These are phyloP conservation scores for Baccha elongata DNA, from an alignment of 2,888 invertebrate genomes.

Conservation along the genomic window DNA sequence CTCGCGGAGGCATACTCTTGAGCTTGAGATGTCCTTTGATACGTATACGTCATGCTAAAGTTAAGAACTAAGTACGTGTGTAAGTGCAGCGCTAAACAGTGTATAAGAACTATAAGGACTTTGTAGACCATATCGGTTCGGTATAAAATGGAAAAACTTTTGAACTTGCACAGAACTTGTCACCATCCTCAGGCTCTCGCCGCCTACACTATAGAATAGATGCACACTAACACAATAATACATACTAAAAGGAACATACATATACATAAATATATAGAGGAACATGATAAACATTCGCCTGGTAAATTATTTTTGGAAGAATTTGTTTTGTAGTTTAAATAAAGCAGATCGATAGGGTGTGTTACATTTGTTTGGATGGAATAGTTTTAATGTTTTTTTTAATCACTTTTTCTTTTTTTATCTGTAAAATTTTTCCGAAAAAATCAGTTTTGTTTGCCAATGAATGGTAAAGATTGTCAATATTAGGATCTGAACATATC, in stretches of 20 bases:
- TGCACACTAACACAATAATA: neutral
- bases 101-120: constrained; percentile 44
- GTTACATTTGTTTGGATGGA: neutral
- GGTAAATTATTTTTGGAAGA: neutral
- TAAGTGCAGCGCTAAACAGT: constrained; percentile 58
- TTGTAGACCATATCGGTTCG: constrained; percentile 46
- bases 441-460: no score
- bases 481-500: no score
- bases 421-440: no score
- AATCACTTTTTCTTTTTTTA: no score
- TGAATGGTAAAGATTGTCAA: no score
- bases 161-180: constrained; percentile 62
- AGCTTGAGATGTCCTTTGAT: constrained; percentile 64
- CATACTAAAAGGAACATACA: neutral
- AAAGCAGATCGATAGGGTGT: neutral
- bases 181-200: constrained; percentile 6
- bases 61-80: constrained; percentile 68
- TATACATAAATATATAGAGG: no score
- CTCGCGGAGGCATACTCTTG: constrained; percentile 10
- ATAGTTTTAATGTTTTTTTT: no score
- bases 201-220: neutral
- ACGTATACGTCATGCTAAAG: constrained; percentile 55
- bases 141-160: constrained; percentile 53
- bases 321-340: constrained; percentile 11
- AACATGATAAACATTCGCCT: constrained; percentile 19